Conservation (phyloP, 2,113 vertebrate genomes). For the Buteo buteo region DNA sequence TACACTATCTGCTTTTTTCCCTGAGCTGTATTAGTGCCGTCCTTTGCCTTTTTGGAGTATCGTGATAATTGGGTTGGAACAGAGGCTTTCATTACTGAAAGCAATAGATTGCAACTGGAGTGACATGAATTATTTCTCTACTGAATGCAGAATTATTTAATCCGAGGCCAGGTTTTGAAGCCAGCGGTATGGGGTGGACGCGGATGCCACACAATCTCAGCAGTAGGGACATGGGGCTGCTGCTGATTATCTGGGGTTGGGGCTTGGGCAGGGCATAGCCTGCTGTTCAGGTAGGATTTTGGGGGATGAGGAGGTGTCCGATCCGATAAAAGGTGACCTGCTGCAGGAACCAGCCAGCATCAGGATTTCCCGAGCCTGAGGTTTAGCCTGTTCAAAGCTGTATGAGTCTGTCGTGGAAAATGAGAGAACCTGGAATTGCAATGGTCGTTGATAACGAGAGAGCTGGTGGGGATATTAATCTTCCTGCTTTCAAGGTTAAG, state of each 20-base stretch:
- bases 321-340: not conserved
- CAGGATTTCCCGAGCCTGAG: not conserved
- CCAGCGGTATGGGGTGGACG: not conserved
- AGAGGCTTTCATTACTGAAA: slow-evolving; percentile 2
- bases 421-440: not conserved
- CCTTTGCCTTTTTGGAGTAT: not conserved
- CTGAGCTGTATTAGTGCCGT: not conserved
- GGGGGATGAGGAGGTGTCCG: not conserved
- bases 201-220: not conserved
- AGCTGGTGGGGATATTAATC: not conserved
- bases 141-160: not conserved
- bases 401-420: not conserved
- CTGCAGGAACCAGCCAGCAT: not conserved
- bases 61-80: slow-evolving; percentile 38
- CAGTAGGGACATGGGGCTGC: not conserved
- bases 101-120: not conserved
- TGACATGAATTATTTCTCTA: not conserved
- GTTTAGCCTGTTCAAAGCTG: not conserved
- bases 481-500: not conserved
- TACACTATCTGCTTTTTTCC: not conserved
- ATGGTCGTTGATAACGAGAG: not conserved
- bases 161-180: not conserved
- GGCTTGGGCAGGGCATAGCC: rapidly evolving
- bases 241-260: not conserved
- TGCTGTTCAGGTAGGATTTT: not conserved